Conservation (phyloP, 2,113 vertebrate species). For the Dicaeum eximium region DNA sequence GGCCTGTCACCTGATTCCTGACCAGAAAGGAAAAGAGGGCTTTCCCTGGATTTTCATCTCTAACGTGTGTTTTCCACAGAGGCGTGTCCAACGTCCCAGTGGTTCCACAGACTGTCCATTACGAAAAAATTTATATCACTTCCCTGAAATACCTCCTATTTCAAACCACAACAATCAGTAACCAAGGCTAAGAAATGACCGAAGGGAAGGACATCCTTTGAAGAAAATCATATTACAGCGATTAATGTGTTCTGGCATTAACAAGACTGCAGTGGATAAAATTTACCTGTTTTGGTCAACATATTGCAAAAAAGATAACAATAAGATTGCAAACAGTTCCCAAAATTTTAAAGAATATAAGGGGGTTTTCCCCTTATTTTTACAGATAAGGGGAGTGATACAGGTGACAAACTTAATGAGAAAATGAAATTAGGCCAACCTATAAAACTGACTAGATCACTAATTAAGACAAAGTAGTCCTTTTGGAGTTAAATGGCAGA, state of each 20-base stretch:
- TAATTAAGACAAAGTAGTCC: not conserved
- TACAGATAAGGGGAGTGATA: not conserved
- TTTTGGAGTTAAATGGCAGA: not conserved
- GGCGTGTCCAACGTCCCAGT: no score
- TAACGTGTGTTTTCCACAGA: no score
- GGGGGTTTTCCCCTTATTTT: not conserved
- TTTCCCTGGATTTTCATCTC: no score
- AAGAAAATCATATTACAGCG: not conserved
- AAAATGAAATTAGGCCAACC: not conserved
- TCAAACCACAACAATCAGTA: no score
- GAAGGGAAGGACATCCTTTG: not conserved
- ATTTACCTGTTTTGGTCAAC: not conserved
- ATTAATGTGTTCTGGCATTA: not conserved
- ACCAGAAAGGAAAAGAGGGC: no score
- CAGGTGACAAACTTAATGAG: not conserved
- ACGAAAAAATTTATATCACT: no score
- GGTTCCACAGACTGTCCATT: no score
- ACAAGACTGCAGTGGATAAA: not conserved
- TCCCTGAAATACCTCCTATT: no score
- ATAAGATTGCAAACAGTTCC: not conserved
- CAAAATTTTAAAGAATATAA: not conserved
- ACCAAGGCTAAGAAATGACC: not conserved
- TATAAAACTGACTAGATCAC: not conserved
- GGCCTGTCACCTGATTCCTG: no score
- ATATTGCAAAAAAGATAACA: not conserved